These are phyloP conservation scores for Taenioides sp. DNA, from an alignment of 2,797 vertebrate genomes.

Conservation along the genomic window DNA sequence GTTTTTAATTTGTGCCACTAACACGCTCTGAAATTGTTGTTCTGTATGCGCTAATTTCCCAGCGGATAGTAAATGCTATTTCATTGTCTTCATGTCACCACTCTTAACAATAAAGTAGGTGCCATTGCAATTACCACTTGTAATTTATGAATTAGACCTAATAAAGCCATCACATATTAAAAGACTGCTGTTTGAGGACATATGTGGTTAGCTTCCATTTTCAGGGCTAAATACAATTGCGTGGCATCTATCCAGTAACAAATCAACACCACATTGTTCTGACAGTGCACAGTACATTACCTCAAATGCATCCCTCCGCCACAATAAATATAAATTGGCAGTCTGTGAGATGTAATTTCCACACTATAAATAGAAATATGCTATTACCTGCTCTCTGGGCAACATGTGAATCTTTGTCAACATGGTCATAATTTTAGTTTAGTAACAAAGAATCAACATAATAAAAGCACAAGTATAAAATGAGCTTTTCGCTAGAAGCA, in stretches of 20 bases:
- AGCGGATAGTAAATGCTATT: slow-evolving; percentile 51
- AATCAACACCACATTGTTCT: slow-evolving; percentile 56
- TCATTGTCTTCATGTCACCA: slow-evolving; percentile 57
- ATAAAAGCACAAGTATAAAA: not conserved
- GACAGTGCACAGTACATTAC: slow-evolving; percentile 38
- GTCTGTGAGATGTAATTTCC: slow-evolving; percentile 30
- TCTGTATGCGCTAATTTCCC: slow-evolving; percentile 38
- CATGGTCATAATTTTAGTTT: slow-evolving; percentile 6
- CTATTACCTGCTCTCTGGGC: slow-evolving; percentile 2
- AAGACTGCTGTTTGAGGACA: not conserved
- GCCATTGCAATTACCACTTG: slow-evolving; percentile 51
- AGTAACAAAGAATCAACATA: not conserved
- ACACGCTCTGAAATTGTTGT: slow-evolving; percentile 22
- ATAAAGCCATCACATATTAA: not conserved
- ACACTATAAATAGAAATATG: slow-evolving; percentile 23
- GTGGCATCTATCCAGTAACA: slow-evolving; percentile 36
- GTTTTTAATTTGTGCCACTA: slow-evolving; percentile 7
- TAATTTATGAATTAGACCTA: slow-evolving; percentile 63
- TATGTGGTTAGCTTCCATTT: slow-evolving; percentile 15
- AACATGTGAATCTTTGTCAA: slow-evolving; percentile 13
- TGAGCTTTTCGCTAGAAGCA: not conserved
- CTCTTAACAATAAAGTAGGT: slow-evolving; percentile 45
- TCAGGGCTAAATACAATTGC: slow-evolving; percentile 39
- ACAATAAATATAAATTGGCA: slow-evolving; percentile 56
- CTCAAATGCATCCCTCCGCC: slow-evolving; percentile 60